phyloP scores from a whole-genome alignment of 2,797 vertebrate species.

The Synanceia verrucosa region DNA sequence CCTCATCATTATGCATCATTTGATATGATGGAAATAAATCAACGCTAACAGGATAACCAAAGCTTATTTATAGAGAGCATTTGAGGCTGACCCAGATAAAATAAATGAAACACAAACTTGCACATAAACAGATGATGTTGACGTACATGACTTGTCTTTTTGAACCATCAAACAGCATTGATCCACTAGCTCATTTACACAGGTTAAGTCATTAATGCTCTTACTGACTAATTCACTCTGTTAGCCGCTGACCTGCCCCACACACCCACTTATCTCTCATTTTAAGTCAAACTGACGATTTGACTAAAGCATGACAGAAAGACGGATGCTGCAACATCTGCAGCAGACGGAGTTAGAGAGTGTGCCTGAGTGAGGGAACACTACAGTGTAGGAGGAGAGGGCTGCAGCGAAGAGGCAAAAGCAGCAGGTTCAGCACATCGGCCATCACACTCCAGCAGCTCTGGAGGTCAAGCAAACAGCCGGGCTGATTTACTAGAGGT shows the following conservation, averaged over 20 bases:
- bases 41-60: conserved; percentile 45
- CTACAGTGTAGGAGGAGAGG: conserved; percentile 15
- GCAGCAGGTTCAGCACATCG: conserved; percentile 68
- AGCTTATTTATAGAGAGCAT: conserved; percentile 33
- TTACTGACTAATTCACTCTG: conserved; percentile 19
- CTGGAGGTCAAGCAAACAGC: conserved; percentile 72
- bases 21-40: conserved; percentile 48
- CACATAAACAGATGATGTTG: conserved; percentile 14
- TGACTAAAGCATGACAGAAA: background rate
- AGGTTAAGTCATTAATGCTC: conserved; percentile 21
- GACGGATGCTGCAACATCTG: background rate
- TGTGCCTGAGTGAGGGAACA: conserved; percentile 15
- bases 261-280: conserved; percentile 17
- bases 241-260: background rate
- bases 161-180: background rate
- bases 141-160: no score
- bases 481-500: conserved; percentile 65
- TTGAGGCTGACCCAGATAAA: conserved; percentile 50
- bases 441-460: conserved; percentile 61
- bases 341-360: conserved; percentile 3
- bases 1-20: conserved; percentile 18
- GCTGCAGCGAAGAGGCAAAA: conserved; percentile 44
- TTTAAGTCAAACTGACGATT: conserved; percentile 15
- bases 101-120: conserved; percentile 34
- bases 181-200: conserved; percentile 12